Evolutionary conservation across 1,140 invertebrate species (phyloP), one percentile per base, ranked within the genome.

Genomic region (Adoxophyes honmai): DNA sequence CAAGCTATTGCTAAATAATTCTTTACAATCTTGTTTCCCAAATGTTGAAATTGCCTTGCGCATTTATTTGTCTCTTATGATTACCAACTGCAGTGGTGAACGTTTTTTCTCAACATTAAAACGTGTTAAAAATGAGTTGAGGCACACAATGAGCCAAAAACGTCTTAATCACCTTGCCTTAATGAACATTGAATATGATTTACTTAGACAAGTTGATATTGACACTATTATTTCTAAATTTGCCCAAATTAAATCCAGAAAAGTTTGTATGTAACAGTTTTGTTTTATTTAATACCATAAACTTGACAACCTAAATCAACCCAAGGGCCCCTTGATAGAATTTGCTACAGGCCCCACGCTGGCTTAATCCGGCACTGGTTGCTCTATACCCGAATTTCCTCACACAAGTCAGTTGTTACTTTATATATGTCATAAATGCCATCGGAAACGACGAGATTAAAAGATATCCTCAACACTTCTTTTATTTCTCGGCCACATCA

Each of bases 1-100:
- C 42, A 48, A 21, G 21, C 21, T 48, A 14, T 38, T 9, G 35
- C 16, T 59, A 44, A 62, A 64, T 55, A 68, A 68, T 64, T 52
- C 66, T 57, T 57, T 62, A 69, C 57, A 69, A 14, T 6, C 18
- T 66, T 60, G 34, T 69, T 62, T 65, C 13, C 64, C 62, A 36
- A 67, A 70, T 51, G 38, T 67, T 63, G 62, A 70, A 63, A 74
- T 78, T 63, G 66, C 73, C 57, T 58, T 68, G 51, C 58, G 60
- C 54, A 77, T 75, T 34, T 72, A 64, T 64, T 64, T 72, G 37
- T 58, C 54, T 58, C 59, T 70, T 36, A 62, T 60, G 60, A 61
- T 68, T 59, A 69, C 54, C 44, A 74, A 74, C 35, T 74, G 64
- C 54, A 65, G 54, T 60, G 63, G 64, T 42, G 68, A 75, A 67